Evolutionary conservation across 2,888 invertebrate species (phyloP).

Genomic region (Brachypalpus laphriformis): DNA sequence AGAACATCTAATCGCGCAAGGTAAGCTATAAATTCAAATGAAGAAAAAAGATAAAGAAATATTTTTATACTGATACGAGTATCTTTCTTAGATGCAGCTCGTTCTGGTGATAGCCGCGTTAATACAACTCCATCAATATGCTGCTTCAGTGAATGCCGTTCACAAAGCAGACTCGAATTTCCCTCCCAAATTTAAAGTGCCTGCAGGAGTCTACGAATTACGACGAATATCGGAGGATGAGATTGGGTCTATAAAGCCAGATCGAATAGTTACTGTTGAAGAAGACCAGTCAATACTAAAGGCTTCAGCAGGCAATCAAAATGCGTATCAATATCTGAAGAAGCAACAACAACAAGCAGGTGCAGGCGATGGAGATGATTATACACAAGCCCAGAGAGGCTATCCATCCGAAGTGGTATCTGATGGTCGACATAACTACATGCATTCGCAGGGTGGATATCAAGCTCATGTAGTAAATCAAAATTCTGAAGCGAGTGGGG

Average conservation of each 20-base stretch:
- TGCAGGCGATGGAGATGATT: background rate
- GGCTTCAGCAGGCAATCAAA: background rate
- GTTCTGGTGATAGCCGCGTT: background rate
- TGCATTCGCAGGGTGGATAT: background rate
- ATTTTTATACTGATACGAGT: background rate
- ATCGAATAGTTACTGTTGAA: background rate
- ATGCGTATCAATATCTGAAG: background rate
- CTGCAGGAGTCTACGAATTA: background rate
- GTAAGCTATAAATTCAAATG: background rate
- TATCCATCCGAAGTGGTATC: background rate
- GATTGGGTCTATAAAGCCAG: background rate
- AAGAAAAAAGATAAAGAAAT: background rate
- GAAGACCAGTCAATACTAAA: background rate
- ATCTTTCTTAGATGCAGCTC: conserved; percentile 34
- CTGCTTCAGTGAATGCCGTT: background rate
- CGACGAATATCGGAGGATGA: background rate
- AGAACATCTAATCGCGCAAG: background rate
- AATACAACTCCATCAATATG: background rate
- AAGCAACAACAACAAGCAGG: background rate
- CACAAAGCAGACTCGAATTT: background rate
- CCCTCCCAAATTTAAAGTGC: background rate
- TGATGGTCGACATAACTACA: background rate
- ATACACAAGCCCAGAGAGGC: background rate
- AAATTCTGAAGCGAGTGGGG: background rate
- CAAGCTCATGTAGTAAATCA: background rate